These are phyloP conservation scores for Phoebastria nigripes DNA, from an alignment of 2,797 vertebrate species.

Conservation along the genomic window DNA sequence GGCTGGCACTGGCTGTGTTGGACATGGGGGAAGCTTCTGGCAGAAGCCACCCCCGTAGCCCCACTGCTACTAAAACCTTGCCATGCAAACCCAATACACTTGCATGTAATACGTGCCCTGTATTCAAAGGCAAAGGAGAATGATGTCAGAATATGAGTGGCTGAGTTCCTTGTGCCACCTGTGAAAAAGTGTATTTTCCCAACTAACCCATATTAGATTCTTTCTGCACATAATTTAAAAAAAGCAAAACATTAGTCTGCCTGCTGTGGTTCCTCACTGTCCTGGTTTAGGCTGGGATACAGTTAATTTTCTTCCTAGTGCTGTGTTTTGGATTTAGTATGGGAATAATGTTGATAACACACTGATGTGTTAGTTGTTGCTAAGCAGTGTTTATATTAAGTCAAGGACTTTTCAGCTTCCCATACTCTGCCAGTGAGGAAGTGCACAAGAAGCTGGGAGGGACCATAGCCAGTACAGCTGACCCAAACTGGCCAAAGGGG, in stretches of 20 bases:
- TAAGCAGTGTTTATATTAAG: too few species aligned
- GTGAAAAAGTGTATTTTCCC: background rate
- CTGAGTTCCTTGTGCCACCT: background rate
- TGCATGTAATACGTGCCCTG: background rate
- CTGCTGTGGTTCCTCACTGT: background rate
- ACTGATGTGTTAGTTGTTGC: too few species aligned
- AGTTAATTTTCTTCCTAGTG: too few species aligned
- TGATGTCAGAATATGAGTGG: background rate
- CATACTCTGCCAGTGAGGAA: too few species aligned
- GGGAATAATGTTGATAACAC: too few species aligned
- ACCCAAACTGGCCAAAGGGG: too few species aligned
- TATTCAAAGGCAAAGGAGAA: background rate
- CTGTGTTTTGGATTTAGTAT: too few species aligned
- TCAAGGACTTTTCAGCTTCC: too few species aligned
- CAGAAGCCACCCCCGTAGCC: background rate
- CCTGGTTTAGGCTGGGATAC: too few species aligned
- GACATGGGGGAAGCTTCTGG: background rate
- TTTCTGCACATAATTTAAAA: background rate
- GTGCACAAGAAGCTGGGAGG: too few species aligned
- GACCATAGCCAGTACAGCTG: too few species aligned
- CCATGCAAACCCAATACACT: background rate
- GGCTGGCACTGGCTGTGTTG: accelerated
- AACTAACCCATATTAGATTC: background rate
- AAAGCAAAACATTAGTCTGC: background rate
- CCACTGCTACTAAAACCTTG: background rate